Evolutionary conservation across 2,888 invertebrate genomes (phyloP).

Genomic region (Yponomeuta malinellus): DNA sequence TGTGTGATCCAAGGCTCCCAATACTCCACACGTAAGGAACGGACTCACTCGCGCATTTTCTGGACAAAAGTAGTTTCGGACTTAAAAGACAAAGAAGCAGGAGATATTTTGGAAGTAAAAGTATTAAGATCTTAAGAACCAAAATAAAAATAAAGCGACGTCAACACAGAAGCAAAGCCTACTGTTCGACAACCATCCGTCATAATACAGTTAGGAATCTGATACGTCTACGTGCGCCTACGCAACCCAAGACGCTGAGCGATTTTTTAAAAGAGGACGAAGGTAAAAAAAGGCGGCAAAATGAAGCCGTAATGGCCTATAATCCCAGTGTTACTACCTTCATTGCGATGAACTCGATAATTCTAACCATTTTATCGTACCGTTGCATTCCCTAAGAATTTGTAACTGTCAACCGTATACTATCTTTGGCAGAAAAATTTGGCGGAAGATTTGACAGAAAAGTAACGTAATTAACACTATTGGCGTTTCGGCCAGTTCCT

Average conservation of each 20-base stretch:
- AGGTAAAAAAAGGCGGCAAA: conserved; percentile 27
- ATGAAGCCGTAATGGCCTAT: conserved; percentile 30
- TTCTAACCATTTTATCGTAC: conserved; percentile 13
- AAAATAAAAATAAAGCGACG: no score
- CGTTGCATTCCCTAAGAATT: conserved; percentile 17
- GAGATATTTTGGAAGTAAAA: no score
- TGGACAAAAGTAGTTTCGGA: no score
- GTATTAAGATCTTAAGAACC: no score
- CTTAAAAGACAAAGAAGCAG: no score
- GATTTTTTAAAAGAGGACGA: not conserved
- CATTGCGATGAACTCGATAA: conserved; percentile 18
- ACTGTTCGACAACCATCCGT: not conserved
- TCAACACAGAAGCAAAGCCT: not conserved
- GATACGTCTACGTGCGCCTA: conserved; percentile 38
- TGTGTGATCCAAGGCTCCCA: not conserved
- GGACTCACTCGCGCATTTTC: no score
- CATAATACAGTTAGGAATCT: conserved; percentile 60
- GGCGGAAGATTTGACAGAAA: no score
- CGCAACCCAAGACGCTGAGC: conserved; percentile 21
- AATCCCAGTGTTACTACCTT: conserved; percentile 15
- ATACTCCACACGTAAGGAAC: no score
- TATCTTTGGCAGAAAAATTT: not conserved
- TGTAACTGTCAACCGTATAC: not conserved
- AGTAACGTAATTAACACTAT: no score
- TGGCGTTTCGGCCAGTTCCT: no score